Evolutionary conservation across 2,113 vertebrate species (phyloP), one percentile per base, ranked within the genome.

Genomic region (Rhynchomys soricoides): DNA sequence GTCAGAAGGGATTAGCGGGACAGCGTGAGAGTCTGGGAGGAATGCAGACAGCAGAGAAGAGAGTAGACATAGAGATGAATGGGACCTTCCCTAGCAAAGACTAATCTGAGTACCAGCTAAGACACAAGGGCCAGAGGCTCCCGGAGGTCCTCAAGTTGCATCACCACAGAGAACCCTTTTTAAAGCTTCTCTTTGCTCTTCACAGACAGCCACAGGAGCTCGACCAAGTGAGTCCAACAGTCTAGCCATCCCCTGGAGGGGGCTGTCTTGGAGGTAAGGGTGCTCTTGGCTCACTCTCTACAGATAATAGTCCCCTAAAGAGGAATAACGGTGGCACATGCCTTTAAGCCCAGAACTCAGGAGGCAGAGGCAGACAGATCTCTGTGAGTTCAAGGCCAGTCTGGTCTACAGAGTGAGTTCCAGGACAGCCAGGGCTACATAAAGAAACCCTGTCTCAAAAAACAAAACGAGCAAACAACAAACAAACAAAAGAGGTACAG

Each of bases 261-360:
- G 99, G 3, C 98, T 99, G 43, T 99, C 99, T 7, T 99, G 99
- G 99, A 99, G 99, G 99, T 99, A 93, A 99, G 98, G 73, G 22
- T n/a, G 19, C 37, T 83, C 55, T 73, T 68, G 34, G 50, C 40
- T 50, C 62, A 3, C 40, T 62, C 59, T 62, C 74, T 59, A 1
- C 21, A 26, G 48, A 43, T 0, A 52, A 59, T 5, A 17, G 45
- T 17, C 55, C 43, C 82, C 59, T 68, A 17, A 4, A 77, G 7
- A 26, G 57, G 59, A 3, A 0, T 2, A 50, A 34, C 43, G 71
- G n/a, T 74, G n/a, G 19, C 10, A 11, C 21, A 24, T 1, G 7
- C 71, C n/a, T 40, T 74, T 74, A 43, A 43, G 21, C n/a, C 71
- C n/a, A 43, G 70, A 19, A 24, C n/a, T 74, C 2, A 10, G n/a